phyloP scores from a whole-genome alignment of 2,888 invertebrate species.

The Pelosia muscerda region DNA sequence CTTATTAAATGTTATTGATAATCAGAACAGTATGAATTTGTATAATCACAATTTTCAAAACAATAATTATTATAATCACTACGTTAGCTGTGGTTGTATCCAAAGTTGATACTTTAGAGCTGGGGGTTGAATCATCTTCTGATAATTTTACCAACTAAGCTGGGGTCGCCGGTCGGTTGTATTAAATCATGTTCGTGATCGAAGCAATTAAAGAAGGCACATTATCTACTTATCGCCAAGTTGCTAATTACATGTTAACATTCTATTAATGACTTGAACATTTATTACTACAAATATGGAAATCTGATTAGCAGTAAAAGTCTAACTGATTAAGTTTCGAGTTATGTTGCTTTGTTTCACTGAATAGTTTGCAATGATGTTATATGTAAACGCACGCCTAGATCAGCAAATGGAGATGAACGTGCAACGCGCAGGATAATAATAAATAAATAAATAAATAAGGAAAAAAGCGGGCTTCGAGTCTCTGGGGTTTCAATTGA shows the following conservation, averaged over 20 bases:
- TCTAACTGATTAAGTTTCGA: constrained; percentile 50
- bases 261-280: constrained; percentile 40
- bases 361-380: constrained; percentile 14
- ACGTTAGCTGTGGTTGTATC: too few relatives aligned
- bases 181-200: background rate
- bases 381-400: background rate
- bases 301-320: constrained; percentile 41
- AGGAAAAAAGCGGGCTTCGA: too few relatives aligned
- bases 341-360: constrained; percentile 35
- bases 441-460: background rate
- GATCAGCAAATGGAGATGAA: background rate
- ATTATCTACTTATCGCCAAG: constrained; percentile 25
- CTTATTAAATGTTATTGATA: constrained; percentile 16
- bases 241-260: constrained; percentile 56
- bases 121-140: background rate
- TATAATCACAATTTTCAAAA: too few relatives aligned
- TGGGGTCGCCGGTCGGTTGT: too few relatives aligned
- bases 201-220: background rate
- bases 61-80: too few relatives aligned
- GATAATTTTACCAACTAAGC: too few relatives aligned
- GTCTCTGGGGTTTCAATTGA: too few relatives aligned
- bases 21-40: background rate
- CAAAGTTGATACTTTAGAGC: background rate
- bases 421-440: background rate
- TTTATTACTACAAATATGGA: constrained; percentile 40